Base-by-base conservation (phyloP, 2,888 invertebrate species). In the Temnothorax ravouxi region DNA sequence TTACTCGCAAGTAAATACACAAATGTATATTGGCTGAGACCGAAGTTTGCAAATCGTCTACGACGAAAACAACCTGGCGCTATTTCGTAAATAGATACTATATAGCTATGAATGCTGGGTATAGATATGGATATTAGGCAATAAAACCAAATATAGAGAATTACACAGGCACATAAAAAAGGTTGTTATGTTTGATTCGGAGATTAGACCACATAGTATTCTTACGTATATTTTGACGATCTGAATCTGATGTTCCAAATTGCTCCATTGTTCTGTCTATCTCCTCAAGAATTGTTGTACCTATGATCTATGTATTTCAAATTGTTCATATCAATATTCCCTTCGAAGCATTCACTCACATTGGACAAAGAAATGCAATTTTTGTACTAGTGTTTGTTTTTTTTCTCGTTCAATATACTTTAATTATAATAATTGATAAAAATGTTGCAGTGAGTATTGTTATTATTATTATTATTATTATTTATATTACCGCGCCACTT, bases 401-500 rank as follows among this genome's bases (percentile, higher is more conserved):
- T 64, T 34, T 18, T 50, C 18, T 6, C 9, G 21, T 9, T 47
- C 21, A 15, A 41, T 69, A 41, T 69, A 50, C 3, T 34, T 77
- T 69, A 56, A 38, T 71, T 44, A 44, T 15, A 21, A 21, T 38
- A 54, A 13, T 61, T 62, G 44, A 29, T 34, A 77, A 67, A 0
- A 38, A 25, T 38, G 8, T 66, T 52, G 15, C 6, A 1, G 11
- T 8, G 9, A 81, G 79, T 83, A 83, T 54, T 81, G 66, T 84
- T 75, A 61, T 50, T 85, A 81, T 81, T 88, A 81, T 88, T 87
- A 69, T 52, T 85, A 83, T 81, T 88, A 81, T 88, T 87, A 82
- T 62, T 75, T 77, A 83, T 82, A 41, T 77, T 80, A 90, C 83
- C 80, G 71, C 83, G 80, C 86, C 74, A 87, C 86, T 64, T 62